Evolutionary conservation across 1,140 invertebrate species (phyloP), one percentile per base, ranked within the genome.

Genomic region (Bombus superbus): DNA sequence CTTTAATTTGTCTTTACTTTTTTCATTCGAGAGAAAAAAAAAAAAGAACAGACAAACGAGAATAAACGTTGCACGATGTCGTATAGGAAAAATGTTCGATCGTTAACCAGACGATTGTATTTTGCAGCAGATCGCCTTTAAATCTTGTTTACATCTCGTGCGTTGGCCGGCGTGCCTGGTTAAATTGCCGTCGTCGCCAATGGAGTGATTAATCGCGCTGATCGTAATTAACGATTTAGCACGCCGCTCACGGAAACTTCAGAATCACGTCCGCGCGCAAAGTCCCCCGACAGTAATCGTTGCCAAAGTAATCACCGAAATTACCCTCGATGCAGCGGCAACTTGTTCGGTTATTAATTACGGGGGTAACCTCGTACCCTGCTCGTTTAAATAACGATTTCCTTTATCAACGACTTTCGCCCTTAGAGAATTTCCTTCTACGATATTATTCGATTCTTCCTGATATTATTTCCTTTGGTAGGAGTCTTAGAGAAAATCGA

Each of bases 151-250:
- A 84, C 82, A 84, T 71, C 82, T 44, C 38, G 40, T 38, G 62
- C 44, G 62, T 66, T 77, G 40, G 15, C 73, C 25, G 40, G 38
- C n/a, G 74, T 38, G 66, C 62, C 83, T 53, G 76, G 18, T 80
- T 85, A 72, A 85, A 85, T 73, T 72, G 68, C 83, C 76, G 76
- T 85, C 76, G 68, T 72, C 83, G 53, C 76, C 83, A 72, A 85
- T 85, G 53, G 76, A 42, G 83, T 85, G 83, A 85, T 85, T 85
- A 85, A 85, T 85, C 66, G 83, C 53, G 83, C 25, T 64, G 83
- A 80, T 85, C 68, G 83, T 85, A 85, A 85, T 85, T 85, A 85
- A 85, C 83, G 83, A 85, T 85, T 85, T 80, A 85, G 76, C 76
- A 22, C 40, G 47, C 32, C 42, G 83, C 53, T 72, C 83, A 62